Evolutionary conservation across 2,888 invertebrate genomes (phyloP), one percentile per base, ranked within the genome.

Genomic region (Branchipolynoe longqiensis): DNA sequence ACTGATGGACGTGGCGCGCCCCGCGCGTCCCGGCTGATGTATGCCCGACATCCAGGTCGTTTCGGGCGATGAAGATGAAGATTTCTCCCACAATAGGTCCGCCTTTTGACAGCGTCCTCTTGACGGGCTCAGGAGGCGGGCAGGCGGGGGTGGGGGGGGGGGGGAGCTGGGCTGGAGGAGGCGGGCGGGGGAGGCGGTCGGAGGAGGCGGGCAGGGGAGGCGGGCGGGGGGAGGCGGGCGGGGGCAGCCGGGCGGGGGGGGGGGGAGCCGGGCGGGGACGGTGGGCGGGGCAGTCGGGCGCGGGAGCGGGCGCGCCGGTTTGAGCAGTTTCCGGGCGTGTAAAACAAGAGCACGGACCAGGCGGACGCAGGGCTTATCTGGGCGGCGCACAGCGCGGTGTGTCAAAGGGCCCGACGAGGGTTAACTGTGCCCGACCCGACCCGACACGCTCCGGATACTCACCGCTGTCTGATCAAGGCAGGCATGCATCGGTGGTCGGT

Each of bases 321-420:
- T 8, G 58, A 4, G 22, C n/a, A 14, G 36, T 33, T 69, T 69
- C 69, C 69, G 69, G 69, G 14, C 36, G 69, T 33, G 69, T 33
- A 69, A 69, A 69, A 69, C 69, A 69, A 69, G 69, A 69, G 69
- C 33, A 12, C 48, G 48, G 48, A 18, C 8, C 48, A 12, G 48
- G 48, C 14, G 69, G 33, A 22, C 36, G 38, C 1, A 14, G 69
- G 18, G 22, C 69, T 69, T 69, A 69, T 69, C 69, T 22, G 36
- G 69, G 18, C 22, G 69, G n/a, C 4, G 38, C 69, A 69, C 69
- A 38, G 69, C 33, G 38, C 38, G 33, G 36, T 18, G 69, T 6
- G 33, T 36, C 69, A 69, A 69, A 69, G 69, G 18, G 36, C n/a
- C 69, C 38, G 69, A 69, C 69, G n/a, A 69, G 69, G 69, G 69